These are phyloP conservation scores for Charanyca ferruginea DNA, from an alignment of 2,888 invertebrate genomes.

Conservation along the genomic window DNA sequence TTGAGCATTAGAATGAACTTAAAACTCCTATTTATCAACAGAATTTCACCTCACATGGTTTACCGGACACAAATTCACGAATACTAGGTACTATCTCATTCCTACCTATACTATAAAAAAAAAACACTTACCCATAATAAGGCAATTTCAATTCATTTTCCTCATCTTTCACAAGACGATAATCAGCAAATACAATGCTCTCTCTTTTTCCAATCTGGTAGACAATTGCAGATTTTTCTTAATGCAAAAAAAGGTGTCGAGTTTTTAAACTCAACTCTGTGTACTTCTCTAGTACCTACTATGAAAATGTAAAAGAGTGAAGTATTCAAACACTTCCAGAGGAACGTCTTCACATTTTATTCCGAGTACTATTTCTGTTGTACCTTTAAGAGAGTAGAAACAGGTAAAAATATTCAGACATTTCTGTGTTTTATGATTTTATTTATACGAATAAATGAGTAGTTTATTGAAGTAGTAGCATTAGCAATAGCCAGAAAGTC, in stretches of 20 bases:
- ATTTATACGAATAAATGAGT: conserved; percentile 5
- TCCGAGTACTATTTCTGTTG: conserved; percentile 21
- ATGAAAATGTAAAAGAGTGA: conserved; percentile 13
- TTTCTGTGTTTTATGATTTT: too few species aligned
- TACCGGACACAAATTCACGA: not conserved
- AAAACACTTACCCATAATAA: too few species aligned
- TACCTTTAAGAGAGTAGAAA: not conserved
- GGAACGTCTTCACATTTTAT: conserved; percentile 37
- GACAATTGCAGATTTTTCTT: conserved; percentile 7
- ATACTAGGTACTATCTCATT: too few species aligned
- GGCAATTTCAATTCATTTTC: not conserved
- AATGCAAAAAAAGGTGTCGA: conserved; percentile 32
- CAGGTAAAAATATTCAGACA: too few species aligned
- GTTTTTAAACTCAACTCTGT: conserved; percentile 31
- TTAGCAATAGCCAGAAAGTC: too few species aligned
- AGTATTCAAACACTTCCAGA: conserved; percentile 33
- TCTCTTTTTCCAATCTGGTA: not conserved
- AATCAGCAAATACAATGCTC: not conserved
- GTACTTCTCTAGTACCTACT: not conserved
- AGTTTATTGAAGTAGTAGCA: too few species aligned
- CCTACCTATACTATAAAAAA: too few species aligned
- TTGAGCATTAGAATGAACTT: too few species aligned
- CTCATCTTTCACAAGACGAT: not conserved
- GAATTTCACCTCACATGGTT: too few species aligned
- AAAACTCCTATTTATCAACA: too few species aligned